Evolutionary conservation across 2,113 vertebrate species (phyloP).

Genomic region (Prunella himalayana): DNA sequence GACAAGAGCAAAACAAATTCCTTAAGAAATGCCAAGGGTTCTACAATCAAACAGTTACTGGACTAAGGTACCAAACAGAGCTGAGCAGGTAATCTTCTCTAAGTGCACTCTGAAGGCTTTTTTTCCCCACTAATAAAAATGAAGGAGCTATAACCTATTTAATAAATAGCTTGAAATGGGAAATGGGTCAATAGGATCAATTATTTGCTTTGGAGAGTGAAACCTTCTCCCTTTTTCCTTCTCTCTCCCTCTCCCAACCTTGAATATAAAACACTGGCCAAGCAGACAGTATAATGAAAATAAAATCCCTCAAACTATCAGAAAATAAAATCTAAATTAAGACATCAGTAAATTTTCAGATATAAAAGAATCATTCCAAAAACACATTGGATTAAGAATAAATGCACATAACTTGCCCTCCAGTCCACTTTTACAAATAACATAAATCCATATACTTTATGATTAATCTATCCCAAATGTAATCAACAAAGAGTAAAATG

Average conservation of each 20-base stretch:
- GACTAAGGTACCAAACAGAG: background rate
- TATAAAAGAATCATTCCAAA: constrained; percentile 50
- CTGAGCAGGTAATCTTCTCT: constrained; percentile 53
- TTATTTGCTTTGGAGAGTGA: constrained; percentile 25
- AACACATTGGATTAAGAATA: constrained; percentile 12
- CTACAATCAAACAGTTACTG: background rate
- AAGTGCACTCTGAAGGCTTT: constrained; percentile 37
- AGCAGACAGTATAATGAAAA: constrained; percentile 61
- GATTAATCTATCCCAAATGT: background rate
- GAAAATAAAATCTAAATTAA: constrained; percentile 55
- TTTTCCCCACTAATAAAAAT: constrained; percentile 38
- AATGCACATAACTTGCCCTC: background rate
- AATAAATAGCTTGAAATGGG: constrained; percentile 44
- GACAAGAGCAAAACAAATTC: constrained; percentile 21
- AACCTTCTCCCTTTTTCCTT: background rate
- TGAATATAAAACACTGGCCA: constrained; percentile 44
- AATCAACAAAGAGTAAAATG: background rate
- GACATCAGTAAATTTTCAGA: background rate
- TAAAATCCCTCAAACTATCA: constrained; percentile 32
- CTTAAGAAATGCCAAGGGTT: constrained; percentile 16
- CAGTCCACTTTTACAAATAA: constrained; percentile 14
- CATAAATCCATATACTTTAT: background rate
- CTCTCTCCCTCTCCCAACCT: background rate
- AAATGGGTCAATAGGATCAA: constrained; percentile 56
- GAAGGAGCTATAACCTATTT: constrained; percentile 54